Evolutionary conservation across 92 coral and sea anemone species (phyloP), one percentile per base, ranked within the genome.

Genomic region (Phenganax subtilis): DNA sequence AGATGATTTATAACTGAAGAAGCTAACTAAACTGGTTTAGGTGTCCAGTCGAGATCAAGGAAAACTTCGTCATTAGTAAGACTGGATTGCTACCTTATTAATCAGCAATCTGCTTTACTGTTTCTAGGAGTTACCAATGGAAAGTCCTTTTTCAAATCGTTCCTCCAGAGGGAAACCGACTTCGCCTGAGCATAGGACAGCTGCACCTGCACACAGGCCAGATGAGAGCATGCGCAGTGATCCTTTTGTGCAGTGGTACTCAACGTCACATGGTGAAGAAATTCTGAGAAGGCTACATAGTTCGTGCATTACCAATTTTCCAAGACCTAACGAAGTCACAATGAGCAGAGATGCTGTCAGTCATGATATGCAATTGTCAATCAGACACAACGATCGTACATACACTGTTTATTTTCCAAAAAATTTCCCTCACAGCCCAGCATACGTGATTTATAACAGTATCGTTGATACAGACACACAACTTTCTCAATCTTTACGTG

Each of bases 331-430:
- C 11, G 27, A 27, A 17, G 83, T 79, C 59, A 73, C 47, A 12
- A 79, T 79, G 59, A 79, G 47, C 51, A 51, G 83, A 65, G 83
- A 79, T 65, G 7, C 51, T 52, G 54, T 68, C 6, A 51, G 56
- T 6, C 83, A 63, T 61, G 56, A 65, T 10, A 14, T 79, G 17
- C 83, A 79, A 54, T 28, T 79, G 10, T 12, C 59, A n/a, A 79
- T 79, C 67, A 12, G 51, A 51, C 83, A 79, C 65, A 29, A 64
- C 6, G 10, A 54, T 7, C 47, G 44, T 17, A 79, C 83, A 62
- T 79, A 47, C 51, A 12, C 25, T 2, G 31, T 62, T 30, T 30
- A 79, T 28, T 79, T 79, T 79, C 74, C 83, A 9, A 10, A 14
- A 5, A 54, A 79, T 64, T 79, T 63, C 65, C 83, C 83, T 51